Conservation (phyloP, 2,888 invertebrate species). For the Cheilosia scutellata region DNA sequence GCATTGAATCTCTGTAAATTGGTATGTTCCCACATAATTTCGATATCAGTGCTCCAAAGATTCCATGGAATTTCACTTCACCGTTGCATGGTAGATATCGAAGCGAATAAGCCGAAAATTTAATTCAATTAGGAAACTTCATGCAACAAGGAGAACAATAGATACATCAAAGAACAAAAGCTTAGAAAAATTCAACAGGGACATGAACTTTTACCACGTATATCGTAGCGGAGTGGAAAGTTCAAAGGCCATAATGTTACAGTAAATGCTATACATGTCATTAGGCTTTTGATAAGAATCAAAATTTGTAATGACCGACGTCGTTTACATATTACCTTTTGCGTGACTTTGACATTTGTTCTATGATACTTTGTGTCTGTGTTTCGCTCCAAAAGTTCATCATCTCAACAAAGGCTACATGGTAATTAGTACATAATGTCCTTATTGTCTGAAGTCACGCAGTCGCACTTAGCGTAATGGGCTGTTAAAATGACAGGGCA, state of each 20-base stretch:
- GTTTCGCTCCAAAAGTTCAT: background rate
- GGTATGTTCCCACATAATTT: too few relatives aligned
- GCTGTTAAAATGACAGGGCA: background rate
- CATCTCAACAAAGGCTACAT: too few relatives aligned
- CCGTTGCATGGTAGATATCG: too few relatives aligned
- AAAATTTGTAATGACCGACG: too few relatives aligned
- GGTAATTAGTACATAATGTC: too few relatives aligned
- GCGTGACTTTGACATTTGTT: background rate
- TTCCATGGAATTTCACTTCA: too few relatives aligned
- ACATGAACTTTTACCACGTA: background rate
- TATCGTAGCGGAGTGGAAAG: background rate
- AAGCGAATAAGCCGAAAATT: too few relatives aligned
- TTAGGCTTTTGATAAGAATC: too few relatives aligned
- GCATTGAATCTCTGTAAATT: too few relatives aligned
- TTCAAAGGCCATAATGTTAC: background rate
- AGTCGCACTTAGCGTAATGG: conserved; percentile 1
- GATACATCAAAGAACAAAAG: background rate
- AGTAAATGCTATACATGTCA: background rate
- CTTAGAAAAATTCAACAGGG: background rate
- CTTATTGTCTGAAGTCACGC: conserved; percentile 8
- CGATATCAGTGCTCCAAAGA: too few relatives aligned
- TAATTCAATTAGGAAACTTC: too few relatives aligned
- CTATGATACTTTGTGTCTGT: background rate
- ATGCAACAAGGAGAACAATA: background rate
- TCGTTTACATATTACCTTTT: too few relatives aligned